Base-by-base conservation (phyloP, 2,888 invertebrate species). In the Nudaria mundana region DNA sequence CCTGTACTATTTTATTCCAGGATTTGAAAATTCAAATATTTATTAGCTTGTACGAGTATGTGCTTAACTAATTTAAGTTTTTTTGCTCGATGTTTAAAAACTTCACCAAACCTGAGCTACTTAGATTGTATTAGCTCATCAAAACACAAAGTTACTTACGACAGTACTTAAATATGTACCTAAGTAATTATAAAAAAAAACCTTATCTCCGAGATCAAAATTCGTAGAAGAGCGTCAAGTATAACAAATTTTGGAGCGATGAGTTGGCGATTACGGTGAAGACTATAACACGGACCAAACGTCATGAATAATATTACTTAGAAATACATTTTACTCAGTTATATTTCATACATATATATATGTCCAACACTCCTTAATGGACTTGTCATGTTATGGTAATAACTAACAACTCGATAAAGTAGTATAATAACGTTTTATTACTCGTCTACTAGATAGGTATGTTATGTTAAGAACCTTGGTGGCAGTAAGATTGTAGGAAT, bases 351-450 rank as follows among this genome's bases (percentile, higher is more conserved):
- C 73, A 74, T 68, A 69, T 74, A 60, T 72, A 74, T 68, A 66
- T 74, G 75, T 72, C 76, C 69, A 64, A 52, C 48, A 60, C 23
- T 42, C 63, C 70, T 61, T 87, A 87, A 88, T 88, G 87, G 87
- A 88, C 73, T 81, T 88, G 84, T 86, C 85, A 79, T 88, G 88
- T 88, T 86, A 87, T 86, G 84, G 63, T 83, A 87, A 87, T 86
- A 73, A 76, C 66, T 60, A 68, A 76, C 73, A 73, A 63, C 56
- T 52, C 71, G 72, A 79, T 77, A 74, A 58, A 58, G 66, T 70
- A 67, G 80, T 85, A 80, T 76, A 24, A 23, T 18, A 83, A 86
- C 83, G 83, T 85, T 73, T 79, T 73, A 73, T 73, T 69, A 69
- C 33, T 33, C 15, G 32, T 59, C 56, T 20, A 20, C 20, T 20